Evolutionary conservation across 2,113 vertebrate species (phyloP), one percentile per base, ranked within the genome.

Genomic region (Perca flavescens): DNA sequence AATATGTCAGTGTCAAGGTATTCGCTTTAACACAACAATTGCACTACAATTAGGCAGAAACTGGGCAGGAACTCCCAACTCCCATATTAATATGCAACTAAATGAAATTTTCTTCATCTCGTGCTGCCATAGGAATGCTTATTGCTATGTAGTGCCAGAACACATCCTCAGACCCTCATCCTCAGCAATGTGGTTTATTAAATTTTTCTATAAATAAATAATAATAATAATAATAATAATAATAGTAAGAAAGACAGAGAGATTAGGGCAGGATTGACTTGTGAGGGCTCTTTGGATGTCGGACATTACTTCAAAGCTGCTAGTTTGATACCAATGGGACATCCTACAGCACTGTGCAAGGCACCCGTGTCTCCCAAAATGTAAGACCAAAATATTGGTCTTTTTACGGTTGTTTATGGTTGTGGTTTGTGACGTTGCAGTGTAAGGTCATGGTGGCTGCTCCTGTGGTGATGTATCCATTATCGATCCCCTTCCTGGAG

Each of bases 401-500:
- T 61, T 36, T 77, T 60, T 90, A 86, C 71, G 79, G 61, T 77
- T 65, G 61, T 66, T 56, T 89, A 83, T 68, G 75, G 54, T 84
- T 67, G 77, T 62, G 69, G 74, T 80, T 78, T 63, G 73, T 84
- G 84, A 79, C 31, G 80, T 82, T 74, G 62, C 62, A 54, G 64
- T 80, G 69, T 89, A 90, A 91, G 89, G 93, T 91, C 93, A 91
- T 52, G 77, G 75, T 53, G 67, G 72, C 85, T 86, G 65, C 84
- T 88, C 86, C 88, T 74, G 85, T 79, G 81, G 93, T 85, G 88
- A 88, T 93, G 90, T 85, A 93, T 90, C 87, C 69, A 92, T 90
- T 90, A 94, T 94, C 91, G 93, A 93, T 92, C 81, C 69, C 82
- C 74, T 90, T 91, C 86, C 91, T 78, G 83, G 84, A 89, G 90